A percentile compares a stretch with the other conserved stretches of the same genome.
Evolutionary conservation across 2,113 vertebrate genomes (phyloP).

Genomic region (Beaufortia kweichowensis): DNA sequence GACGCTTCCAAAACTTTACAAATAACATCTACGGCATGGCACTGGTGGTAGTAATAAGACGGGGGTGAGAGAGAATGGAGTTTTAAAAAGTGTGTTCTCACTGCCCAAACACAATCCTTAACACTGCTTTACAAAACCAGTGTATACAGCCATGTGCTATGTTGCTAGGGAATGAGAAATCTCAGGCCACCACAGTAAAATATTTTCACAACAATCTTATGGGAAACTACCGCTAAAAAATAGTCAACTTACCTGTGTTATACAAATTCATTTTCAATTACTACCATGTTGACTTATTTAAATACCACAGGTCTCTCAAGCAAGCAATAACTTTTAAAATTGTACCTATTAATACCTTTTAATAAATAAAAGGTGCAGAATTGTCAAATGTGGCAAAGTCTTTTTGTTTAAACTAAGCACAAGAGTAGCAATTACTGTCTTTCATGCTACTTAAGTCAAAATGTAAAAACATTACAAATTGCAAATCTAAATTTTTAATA

Average conservation of each 20-base stretch:
- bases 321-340: background rate
- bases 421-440: background rate
- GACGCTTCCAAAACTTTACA: constrained; percentile 42
- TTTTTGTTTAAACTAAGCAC: background rate
- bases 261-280: background rate
- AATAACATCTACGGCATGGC: constrained; percentile 46
- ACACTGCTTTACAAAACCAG: constrained; percentile 27
- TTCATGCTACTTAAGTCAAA: background rate
- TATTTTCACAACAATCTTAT: constrained; percentile 12
- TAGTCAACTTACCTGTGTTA: background rate
- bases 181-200: constrained; percentile 6
- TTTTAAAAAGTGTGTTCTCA: constrained; percentile 22
- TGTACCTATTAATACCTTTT: background rate
- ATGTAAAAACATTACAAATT: constrained; percentile 10
- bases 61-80: constrained; percentile 18
- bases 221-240: constrained; percentile 16
- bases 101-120: constrained; percentile 14
- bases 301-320: background rate
- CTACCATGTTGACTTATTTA: constrained; percentile 6
- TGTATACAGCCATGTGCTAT: constrained; percentile 13
- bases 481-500: background rate
- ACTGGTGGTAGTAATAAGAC: constrained; percentile 16
- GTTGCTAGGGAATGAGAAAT: background rate
- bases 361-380: background rate
- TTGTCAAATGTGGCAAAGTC: constrained; percentile 15